Base-by-base conservation (phyloP, 2,113 vertebrate genomes). In the Poecilia latipinna region DNA sequence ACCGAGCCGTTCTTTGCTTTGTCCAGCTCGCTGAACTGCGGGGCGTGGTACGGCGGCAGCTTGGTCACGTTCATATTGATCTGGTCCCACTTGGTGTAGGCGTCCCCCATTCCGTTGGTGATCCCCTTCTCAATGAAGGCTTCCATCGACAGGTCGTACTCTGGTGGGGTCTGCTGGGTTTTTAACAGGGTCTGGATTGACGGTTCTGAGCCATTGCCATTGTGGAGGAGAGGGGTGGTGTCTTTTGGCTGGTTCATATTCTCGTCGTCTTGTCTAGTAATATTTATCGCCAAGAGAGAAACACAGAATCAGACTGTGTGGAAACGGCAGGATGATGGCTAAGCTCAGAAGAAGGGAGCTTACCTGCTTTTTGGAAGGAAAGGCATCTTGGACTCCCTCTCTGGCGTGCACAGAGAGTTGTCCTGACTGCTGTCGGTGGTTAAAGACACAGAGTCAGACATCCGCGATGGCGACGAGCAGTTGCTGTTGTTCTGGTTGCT, bases 401-500 rank as follows among this genome's bases (percentile, higher is more conserved):
- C 93, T 1, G 97, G 97, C 61, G 97, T 98, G 88, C 96, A 97
- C 74, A 98, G 94, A 64, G 97, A 98, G 89, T 96, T 95, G 83
- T 99, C 97, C 89, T 97, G 97, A 89, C 98, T 99, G 91, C 97
- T 99, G 79, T 97, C 96, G 5, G 97, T 99, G 89, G 98, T 98
- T 89, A 99, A 92, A 74, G 98, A 99, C 92, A 98, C 97, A 0
- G 98, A 99, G 93, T 99, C 98, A 3, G 98, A 99, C 97, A 99
- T 98, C 87, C 97, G 97, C 48, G 97, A 99, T 5, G 97, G 97
- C 24, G 98, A 99, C 3, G 98, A 99, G 82, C 98, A 99, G 90
- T 99, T 99, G 81, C 97, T 98, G 92, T 99, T 99, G 95, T 99
- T 99, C 90, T 99, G 98, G 94, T 99, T 99, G 88, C 97, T 98